Conservation (phyloP, 23 tunicate species). For the Halocynthia aurantium region DNA sequence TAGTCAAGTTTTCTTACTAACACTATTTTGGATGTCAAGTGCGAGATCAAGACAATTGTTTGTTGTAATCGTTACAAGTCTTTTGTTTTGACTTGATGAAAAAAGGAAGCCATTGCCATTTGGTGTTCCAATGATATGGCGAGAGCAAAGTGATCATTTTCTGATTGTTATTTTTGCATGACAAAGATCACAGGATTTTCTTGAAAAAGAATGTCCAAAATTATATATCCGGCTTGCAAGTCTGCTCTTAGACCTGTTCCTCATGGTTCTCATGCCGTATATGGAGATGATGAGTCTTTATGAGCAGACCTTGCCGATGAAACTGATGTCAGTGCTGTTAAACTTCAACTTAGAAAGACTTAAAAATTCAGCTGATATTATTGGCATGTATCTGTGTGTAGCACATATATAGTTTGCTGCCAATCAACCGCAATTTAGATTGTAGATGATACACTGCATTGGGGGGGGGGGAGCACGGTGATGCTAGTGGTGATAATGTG, state of each 20-base stretch:
- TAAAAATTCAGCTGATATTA: no score
- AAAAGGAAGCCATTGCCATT: constrained; percentile 35
- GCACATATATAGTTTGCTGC: no score
- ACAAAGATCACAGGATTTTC: constrained; percentile 27
- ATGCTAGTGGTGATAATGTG: no score
- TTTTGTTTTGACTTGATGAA: no score
- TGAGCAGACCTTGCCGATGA: no score
- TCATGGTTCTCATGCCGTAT: constrained; percentile 5
- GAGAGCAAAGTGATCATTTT: constrained; percentile 33
- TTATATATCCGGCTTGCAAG: constrained; percentile 17
- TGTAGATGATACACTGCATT: no score
- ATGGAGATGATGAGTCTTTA: no score
- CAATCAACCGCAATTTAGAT: no score
- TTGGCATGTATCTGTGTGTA: no score
- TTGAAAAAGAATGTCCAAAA: constrained; percentile 22
- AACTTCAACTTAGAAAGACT: no score
- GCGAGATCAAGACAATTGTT: constrained; percentile 27
- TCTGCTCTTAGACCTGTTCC: constrained; percentile 24
- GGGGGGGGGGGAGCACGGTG: no score
- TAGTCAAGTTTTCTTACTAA: constrained; percentile 29
- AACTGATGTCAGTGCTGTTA: no score
- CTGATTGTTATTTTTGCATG: constrained; percentile 29
- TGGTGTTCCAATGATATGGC: constrained; percentile 33
- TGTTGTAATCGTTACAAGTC: constrained; percentile 2
- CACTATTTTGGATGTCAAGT: constrained; percentile 38